Conservation (phyloP, 1,140 invertebrate species). For the Liolophura sinensis region DNA sequence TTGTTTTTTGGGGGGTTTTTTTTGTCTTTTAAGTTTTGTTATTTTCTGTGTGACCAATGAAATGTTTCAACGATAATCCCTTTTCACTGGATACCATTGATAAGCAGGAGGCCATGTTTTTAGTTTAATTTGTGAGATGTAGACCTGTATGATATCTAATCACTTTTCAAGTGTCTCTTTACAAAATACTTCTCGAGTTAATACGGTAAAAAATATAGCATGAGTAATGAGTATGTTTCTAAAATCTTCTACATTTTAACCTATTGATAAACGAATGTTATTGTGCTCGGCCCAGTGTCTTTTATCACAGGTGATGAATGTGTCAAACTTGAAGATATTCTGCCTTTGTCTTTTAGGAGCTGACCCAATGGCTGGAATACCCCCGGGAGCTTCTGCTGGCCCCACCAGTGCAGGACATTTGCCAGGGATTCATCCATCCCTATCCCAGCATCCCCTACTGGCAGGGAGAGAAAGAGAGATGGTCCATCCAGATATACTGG, state of each 20-base stretch:
- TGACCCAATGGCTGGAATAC: constrained; percentile 37
- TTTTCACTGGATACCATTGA: too few species aligned
- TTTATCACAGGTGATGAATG: constrained; percentile 5
- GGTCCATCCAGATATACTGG: constrained; percentile 70
- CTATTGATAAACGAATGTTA: not conserved
- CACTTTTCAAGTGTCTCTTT: too few species aligned
- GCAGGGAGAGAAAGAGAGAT: constrained; percentile 47
- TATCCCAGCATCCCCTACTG: constrained; percentile 23
- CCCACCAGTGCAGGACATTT: constrained; percentile 16
- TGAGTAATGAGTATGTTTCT: not conserved
- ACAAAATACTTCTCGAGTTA: not conserved
- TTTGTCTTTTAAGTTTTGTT: too few species aligned
- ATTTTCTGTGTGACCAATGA: too few species aligned
- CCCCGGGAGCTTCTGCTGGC: constrained; percentile 22
- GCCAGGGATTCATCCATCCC: constrained; percentile 12
- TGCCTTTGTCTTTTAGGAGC: constrained; percentile 29
- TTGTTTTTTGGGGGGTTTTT: too few species aligned
- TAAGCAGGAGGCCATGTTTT: too few species aligned
- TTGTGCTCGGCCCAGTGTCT: not conserved
- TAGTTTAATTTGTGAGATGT: too few species aligned
- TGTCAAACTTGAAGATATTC: not conserved
- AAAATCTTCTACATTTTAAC: not conserved
- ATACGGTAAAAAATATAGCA: not conserved
- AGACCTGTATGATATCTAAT: too few species aligned
- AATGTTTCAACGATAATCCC: too few species aligned